Evolutionary conservation across 2,888 invertebrate genomes (phyloP).

Genomic region (Mesorhabditis sp.): DNA sequence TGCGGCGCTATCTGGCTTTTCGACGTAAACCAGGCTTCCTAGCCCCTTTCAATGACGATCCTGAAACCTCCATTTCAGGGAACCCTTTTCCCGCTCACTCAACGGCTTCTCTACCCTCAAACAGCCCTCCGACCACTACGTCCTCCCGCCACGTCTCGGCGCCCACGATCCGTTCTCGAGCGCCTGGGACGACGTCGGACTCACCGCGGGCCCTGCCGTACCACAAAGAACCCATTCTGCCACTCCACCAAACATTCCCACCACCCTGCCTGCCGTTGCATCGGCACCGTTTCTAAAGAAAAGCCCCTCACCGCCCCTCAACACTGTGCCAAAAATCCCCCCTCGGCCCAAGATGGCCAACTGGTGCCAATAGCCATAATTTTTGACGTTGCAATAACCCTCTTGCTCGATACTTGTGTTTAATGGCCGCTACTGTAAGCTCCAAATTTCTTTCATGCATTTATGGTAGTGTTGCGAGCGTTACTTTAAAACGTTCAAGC

Average conservation of each 20-base stretch:
- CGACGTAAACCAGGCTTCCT: no score
- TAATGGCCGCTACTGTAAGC: no score
- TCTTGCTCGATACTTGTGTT: no score
- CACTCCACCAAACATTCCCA: not conserved
- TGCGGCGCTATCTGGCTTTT: no score
- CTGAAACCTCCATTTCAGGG: not conserved
- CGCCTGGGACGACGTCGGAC: not conserved
- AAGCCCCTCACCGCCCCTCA: not conserved
- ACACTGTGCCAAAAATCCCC: not conserved
- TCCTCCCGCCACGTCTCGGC: not conserved
- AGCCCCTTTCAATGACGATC: no score
- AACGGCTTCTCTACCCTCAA: not conserved
- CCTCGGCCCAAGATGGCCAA: not conserved
- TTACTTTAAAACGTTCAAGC: no score
- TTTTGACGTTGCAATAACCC: no score
- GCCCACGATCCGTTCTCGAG: not conserved
- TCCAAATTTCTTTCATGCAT: no score
- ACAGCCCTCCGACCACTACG: not conserved
- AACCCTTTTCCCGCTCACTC: not conserved
- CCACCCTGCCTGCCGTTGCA: not conserved
- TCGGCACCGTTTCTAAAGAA: not conserved
- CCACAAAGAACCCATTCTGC: conserved; percentile 2
- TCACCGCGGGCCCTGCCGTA: not conserved
- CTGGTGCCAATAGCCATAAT: no score
- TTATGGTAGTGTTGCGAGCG: no score